Conservation (phyloP, 1,140 invertebrate genomes). For the Acromyrmex heyeri region DNA sequence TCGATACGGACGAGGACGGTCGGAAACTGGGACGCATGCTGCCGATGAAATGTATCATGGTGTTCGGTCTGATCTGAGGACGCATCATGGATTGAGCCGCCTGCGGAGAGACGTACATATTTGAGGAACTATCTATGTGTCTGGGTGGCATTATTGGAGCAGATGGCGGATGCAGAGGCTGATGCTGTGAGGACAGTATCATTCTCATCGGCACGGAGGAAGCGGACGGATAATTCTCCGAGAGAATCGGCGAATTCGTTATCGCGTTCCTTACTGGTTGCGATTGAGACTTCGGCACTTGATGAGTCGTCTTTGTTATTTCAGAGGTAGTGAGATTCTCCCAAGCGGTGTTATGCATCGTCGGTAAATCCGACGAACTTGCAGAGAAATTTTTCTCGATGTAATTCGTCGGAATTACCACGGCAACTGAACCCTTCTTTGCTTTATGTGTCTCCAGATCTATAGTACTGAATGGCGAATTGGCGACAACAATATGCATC, state of each 20-base stretch:
- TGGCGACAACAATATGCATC: constrained; percentile 80
- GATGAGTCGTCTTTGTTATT: background rate
- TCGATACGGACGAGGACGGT: constrained; percentile 61
- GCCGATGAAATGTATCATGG: constrained; percentile 63
- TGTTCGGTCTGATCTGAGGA: constrained; percentile 50
- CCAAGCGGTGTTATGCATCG: background rate
- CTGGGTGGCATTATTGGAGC: constrained; percentile 7
- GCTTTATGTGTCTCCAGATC: constrained; percentile 47
- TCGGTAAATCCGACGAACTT: background rate
- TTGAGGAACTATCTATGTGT: background rate
- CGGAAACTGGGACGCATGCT: constrained; percentile 66
- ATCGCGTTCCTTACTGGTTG: constrained; percentile 38
- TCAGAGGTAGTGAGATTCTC: background rate
- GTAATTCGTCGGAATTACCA: constrained; percentile 80
- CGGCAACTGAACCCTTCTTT: constrained; percentile 69
- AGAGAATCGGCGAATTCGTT: constrained; percentile 34
- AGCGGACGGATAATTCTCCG: background rate
- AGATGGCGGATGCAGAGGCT: constrained; percentile 10
- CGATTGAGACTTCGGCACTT: constrained; percentile 25
- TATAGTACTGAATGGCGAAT: constrained; percentile 59
- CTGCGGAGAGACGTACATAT: constrained; percentile 58
- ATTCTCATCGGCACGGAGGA: constrained; percentile 37
- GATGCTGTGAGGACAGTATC: constrained; percentile 41
- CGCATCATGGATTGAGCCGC: constrained; percentile 63
- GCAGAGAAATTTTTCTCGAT: constrained; percentile 39